Evolutionary conservation across 1,140 invertebrate species (phyloP).

Genomic region (Zaprionus davidi): DNA sequence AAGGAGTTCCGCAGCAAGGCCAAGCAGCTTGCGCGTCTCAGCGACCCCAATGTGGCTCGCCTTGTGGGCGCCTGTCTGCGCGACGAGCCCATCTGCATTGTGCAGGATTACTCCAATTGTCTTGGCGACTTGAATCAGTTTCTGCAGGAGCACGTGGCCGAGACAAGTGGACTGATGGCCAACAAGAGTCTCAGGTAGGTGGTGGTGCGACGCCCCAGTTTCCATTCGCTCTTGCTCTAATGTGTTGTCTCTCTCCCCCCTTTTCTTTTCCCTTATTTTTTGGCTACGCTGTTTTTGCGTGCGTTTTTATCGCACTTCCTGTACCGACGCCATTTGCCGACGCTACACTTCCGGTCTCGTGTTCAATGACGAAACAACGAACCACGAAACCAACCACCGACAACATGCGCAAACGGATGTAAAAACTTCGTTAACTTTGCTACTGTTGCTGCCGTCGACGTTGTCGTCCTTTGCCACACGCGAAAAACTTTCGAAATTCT

Average conservation of each 20-base stretch:
- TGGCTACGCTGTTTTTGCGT: slow-evolving; percentile 47
- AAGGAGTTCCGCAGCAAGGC: slow-evolving; percentile 89
- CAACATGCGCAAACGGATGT: slow-evolving; percentile 80
- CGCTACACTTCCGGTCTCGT: slow-evolving; percentile 83
- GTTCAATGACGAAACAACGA: slow-evolving; percentile 68
- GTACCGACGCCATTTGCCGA: slow-evolving; percentile 76
- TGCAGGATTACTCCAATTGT: slow-evolving; percentile 87
- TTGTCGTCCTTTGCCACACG: slow-evolving; percentile 51
- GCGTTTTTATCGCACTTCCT: slow-evolving; percentile 80
- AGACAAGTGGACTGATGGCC: slow-evolving; percentile 85
- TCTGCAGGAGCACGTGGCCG: slow-evolving; percentile 90
- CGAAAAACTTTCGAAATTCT: slow-evolving; percentile 79
- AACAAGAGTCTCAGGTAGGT: slow-evolving; percentile 72
- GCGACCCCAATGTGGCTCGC: slow-evolving; percentile 91
- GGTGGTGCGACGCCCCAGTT: slow-evolving; percentile 18
- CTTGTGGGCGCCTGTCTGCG: slow-evolving; percentile 91
- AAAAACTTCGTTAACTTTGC: slow-evolving; percentile 83
- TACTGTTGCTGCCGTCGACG: slow-evolving; percentile 26
- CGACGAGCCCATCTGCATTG: slow-evolving; percentile 89
- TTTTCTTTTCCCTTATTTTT: slow-evolving; percentile 24
- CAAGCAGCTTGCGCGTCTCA: slow-evolving; percentile 89
- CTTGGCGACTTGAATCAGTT: slow-evolving; percentile 91
- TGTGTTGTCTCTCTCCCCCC: slow-evolving; percentile 35
- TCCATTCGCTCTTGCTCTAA: slow-evolving; percentile 32
- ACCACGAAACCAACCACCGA: slow-evolving; percentile 58